phyloP scores from a whole-genome alignment of 2,888 invertebrate genomes.

The Archaeoteleia sp. region DNA sequence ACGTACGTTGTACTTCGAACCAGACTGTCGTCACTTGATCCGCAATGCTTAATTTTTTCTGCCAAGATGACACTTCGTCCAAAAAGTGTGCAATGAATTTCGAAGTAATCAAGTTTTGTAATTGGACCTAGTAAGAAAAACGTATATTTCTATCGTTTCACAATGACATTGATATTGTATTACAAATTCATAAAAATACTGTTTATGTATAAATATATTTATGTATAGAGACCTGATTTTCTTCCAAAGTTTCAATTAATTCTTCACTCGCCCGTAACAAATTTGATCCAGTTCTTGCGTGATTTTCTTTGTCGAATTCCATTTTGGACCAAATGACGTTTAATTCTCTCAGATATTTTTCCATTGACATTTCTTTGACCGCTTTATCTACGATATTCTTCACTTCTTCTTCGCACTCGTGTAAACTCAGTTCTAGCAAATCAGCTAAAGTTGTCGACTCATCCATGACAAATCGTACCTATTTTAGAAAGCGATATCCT shows the following conservation, averaged over 20 bases:
- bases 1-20: constrained; percentile 98
- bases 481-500: constrained; percentile 49
- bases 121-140: constrained; percentile 82
- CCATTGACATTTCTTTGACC: constrained; percentile 99
- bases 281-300: constrained; percentile 90
- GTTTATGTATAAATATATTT: too few relatives aligned
- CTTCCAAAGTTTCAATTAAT: constrained; percentile 96
- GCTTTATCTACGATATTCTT: constrained; percentile 98
- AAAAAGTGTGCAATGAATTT: constrained; percentile 97
- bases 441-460: constrained; percentile 94
- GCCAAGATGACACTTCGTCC: constrained; percentile 96
- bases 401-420: constrained; percentile 98
- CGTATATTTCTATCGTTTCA: too few relatives aligned
- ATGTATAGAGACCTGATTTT: constrained; percentile 85
- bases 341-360: constrained; percentile 92
- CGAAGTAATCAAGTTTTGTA: constrained; percentile 97
- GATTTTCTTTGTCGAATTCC: constrained; percentile 94
- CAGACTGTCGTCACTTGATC: constrained; percentile 94
- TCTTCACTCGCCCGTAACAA: constrained; percentile 94
- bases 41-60: constrained; percentile 91
- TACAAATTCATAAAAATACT: background rate
- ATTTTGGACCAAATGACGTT: constrained; percentile 94
- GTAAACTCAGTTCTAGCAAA: constrained; percentile 91
- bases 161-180: too few relatives aligned
- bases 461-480: constrained; percentile 97